Percentiles rank a stretch among this genome's conserved stretches.
Conservation (phyloP, 2,888 invertebrate genomes). For the Lasioglossum marginatum region DNA sequence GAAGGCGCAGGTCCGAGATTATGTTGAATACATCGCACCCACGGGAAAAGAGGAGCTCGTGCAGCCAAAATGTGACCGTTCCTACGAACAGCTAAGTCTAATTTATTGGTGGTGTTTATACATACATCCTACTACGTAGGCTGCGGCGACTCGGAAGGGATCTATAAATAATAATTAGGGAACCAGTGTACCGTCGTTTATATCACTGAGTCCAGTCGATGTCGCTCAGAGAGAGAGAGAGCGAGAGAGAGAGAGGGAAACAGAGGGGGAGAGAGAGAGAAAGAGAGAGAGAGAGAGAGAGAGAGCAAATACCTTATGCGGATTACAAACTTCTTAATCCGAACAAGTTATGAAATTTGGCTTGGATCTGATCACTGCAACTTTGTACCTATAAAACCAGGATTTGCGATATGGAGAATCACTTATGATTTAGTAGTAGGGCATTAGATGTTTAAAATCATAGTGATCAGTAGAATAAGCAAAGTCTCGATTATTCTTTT, state of each 20-base stretch:
- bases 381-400: background rate
- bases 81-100: constrained; percentile 62
- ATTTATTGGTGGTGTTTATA: constrained; percentile 58
- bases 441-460: background rate
- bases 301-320: background rate
- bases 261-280: background rate
- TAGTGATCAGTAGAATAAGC: no score
- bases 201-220: constrained; percentile 10
- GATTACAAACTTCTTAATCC: constrained; percentile 11
- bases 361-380: background rate
- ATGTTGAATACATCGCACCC: constrained; percentile 59
- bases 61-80: constrained; percentile 50
- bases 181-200: constrained; percentile 20
- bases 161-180: constrained; percentile 56
- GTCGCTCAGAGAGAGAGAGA: background rate
- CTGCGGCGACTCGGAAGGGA: background rate
- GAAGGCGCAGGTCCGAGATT: constrained; percentile 54
- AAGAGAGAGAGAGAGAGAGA: background rate
- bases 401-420: background rate
- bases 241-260: background rate
- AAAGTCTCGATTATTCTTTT: no score
- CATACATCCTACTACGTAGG: background rate
- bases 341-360: background rate
- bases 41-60: constrained; percentile 54
- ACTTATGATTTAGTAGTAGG: background rate